Percentiles rank a stretch among this genome's conserved stretches.
These are phyloP conservation scores for Pharmacophagus antenor DNA, from an alignment of 2,888 invertebrate species.

Conservation along the genomic window DNA sequence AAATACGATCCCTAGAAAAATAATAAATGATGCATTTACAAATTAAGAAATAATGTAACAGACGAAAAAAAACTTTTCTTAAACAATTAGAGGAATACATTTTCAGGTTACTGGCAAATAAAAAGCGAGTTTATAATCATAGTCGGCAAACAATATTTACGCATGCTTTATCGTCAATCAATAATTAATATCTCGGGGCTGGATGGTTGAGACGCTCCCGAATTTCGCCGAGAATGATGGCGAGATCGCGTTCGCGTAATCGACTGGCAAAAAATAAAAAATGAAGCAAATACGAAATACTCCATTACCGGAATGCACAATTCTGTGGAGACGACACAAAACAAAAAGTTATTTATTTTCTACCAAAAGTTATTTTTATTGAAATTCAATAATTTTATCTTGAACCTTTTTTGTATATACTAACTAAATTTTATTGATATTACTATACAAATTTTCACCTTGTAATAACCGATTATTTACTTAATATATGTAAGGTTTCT, in stretches of 20 bases:
- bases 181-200: conserved; percentile 78
- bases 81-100: conserved; percentile 10
- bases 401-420: no score
- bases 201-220: conserved; percentile 77
- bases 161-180: conserved; percentile 77
- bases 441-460: no score
- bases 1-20: not conserved
- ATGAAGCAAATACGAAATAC: conserved; percentile 81
- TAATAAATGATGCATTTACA: not conserved
- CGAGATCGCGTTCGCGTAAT: conserved; percentile 80
- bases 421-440: no score
- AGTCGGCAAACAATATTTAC: conserved; percentile 65
- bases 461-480: no score
- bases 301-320: conserved; percentile 66
- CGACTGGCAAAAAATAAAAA: conserved; percentile 79
- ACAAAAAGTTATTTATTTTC: conserved; percentile 6
- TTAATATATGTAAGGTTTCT: no score
- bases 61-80: not conserved
- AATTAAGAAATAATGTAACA: not conserved
- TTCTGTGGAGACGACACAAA: conserved; percentile 51
- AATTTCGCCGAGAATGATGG: conserved; percentile 78
- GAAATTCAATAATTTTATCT: no score
- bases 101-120: conserved; percentile 39
- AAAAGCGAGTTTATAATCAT: conserved; percentile 48
- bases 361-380: no score